Evolutionary conservation across 2,113 vertebrate species (phyloP), one percentile per base, ranked within the genome.

Genomic region (Gallinago jamesoni): DNA sequence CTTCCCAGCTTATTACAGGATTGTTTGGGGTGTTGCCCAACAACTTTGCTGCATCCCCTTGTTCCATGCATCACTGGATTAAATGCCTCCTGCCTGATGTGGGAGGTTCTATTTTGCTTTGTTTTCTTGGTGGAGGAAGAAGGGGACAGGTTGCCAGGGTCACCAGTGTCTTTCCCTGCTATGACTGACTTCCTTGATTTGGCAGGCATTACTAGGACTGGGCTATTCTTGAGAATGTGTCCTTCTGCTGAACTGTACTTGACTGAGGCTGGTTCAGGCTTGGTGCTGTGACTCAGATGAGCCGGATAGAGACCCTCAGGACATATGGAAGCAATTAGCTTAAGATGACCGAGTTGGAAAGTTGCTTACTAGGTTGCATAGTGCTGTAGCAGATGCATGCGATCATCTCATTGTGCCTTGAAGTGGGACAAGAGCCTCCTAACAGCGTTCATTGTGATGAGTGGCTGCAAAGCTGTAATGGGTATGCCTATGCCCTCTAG

Each of bases 251-350:
- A 94, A 69, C 64, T 52, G 33, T 57, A 15, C 57, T 94, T 2
- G 2, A 9, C 47, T 0, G 0, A 72, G 50, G 84, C 68, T 92
- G 84, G 31, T 78, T 68, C 45, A 62, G 66, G 41, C 73, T 84
- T 91, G 48, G 64, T 84, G 12, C 62, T 89, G 48, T 95, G 92
- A 94, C 80, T 95, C 94, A 91, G 23, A 89, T 52, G 81, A 83
- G 37, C 69, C 79, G 70, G 39, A 53, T 10, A 47, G 62, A 59
- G 69, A 78, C 68, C 21, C 57, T 77, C 1, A 4, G 63, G 52
- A 66, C 57, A 76, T 62, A 55, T 5, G 74, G 77, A 94, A 92
- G 28, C 57, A 96, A 79, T 89, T 94, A 92, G 18, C 13, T 76
- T 52, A 47, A 66, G 45, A 79, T 79, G 77, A 84, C 57, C 3